phyloP scores from a whole-genome alignment of 2,888 invertebrate species.

The Amiota minor region DNA sequence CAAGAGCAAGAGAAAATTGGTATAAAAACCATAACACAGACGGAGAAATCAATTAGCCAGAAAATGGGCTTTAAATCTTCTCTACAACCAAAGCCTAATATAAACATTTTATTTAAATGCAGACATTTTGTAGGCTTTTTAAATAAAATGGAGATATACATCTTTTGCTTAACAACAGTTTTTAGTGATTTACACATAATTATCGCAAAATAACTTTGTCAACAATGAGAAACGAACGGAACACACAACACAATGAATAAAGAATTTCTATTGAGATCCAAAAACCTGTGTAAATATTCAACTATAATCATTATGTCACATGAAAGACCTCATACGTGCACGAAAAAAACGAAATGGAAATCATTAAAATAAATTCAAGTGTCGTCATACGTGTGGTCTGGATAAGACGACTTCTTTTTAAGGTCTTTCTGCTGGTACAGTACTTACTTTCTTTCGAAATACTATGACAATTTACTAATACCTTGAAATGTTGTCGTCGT shows the following conservation, averaged over 20 bases:
- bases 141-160: neutral
- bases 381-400: conserved; percentile 48
- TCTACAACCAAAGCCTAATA: neutral
- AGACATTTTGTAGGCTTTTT: neutral
- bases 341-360: too few relatives aligned
- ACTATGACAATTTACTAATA: too few relatives aligned
- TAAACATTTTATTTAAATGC: neutral
- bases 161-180: conserved; percentile 15
- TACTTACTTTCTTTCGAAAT: too few relatives aligned
- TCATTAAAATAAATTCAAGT: conserved; percentile 55
- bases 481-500: conserved; percentile 11
- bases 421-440: too few relatives aligned
- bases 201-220: conserved; percentile 45
- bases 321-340: conserved; percentile 19
- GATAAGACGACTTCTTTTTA: too few relatives aligned
- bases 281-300: conserved; percentile 3
- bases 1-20: neutral
- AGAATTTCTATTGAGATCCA: conserved; percentile 43
- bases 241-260: conserved; percentile 35
- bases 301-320: conserved; percentile 51
- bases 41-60: neutral
- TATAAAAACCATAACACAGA: neutral
- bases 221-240: neutral
- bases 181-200: conserved; percentile 57
- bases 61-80: neutral